Evolutionary conservation across 2,113 vertebrate genomes (phyloP).

Genomic region (Sylvilagus bachmani): DNA sequence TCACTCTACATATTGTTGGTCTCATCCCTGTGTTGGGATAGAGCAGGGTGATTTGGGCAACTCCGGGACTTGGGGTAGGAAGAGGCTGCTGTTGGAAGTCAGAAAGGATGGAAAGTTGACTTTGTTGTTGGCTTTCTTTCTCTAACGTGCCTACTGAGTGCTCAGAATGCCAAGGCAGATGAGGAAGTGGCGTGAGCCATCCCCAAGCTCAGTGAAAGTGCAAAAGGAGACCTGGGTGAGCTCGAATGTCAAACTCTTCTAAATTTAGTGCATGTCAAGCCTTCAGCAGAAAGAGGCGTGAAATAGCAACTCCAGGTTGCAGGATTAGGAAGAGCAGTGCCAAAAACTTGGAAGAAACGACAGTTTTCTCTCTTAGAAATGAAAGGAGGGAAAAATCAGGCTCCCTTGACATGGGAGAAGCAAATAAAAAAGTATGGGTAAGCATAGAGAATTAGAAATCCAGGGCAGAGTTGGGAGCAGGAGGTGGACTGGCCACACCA

Average conservation of each 20-base stretch:
- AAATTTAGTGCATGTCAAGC: conserved; percentile 66
- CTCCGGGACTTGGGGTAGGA: conserved; percentile 17
- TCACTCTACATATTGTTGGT: neutral
- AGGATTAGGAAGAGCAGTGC: neutral
- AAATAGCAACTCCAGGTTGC: conserved; percentile 51
- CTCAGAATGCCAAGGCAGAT: conserved; percentile 36
- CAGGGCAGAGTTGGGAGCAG: neutral
- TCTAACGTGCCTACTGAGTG: neutral
- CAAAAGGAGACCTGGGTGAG: conserved; percentile 11
- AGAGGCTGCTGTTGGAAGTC: neutral
- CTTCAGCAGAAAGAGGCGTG: conserved; percentile 48
- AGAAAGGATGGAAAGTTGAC: neutral
- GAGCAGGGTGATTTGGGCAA: neutral
- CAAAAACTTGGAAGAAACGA: conserved; percentile 36
- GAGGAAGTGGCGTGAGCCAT: neutral
- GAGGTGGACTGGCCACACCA: neutral
- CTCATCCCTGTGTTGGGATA: neutral
- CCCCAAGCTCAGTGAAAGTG: conserved; percentile 48
- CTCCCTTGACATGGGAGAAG: neutral
- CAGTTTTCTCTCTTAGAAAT: neutral
- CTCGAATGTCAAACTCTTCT: conserved; percentile 61
- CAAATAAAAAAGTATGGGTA: neutral
- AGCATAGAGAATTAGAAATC: neutral
- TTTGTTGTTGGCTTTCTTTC: neutral
- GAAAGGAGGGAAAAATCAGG: neutral